Conservation (phyloP, 1,140 invertebrate species). For the Rhynchophorus ferrugineus region DNA sequence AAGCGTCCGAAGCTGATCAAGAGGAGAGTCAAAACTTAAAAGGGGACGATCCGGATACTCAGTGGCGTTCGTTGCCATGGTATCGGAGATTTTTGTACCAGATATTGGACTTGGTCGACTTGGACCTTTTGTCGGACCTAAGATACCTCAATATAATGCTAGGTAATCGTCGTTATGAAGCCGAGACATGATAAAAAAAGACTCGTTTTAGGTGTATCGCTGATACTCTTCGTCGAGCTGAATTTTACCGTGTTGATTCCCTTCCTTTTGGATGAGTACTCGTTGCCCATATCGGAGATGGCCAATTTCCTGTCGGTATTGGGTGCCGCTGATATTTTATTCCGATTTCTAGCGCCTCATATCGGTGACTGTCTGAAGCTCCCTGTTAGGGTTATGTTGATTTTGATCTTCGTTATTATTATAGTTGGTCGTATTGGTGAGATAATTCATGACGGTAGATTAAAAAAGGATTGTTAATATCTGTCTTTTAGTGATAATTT, state of each 20-base stretch:
- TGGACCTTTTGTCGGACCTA: slow-evolving; percentile 56
- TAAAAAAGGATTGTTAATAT: no score
- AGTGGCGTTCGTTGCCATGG: slow-evolving; percentile 1
- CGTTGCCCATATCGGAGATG: slow-evolving; percentile 48
- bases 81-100: slow-evolving; percentile 42
- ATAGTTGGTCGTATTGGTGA: slow-evolving; percentile 38
- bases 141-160: slow-evolving; percentile 59
- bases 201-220: slow-evolving; percentile 44
- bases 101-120: slow-evolving; percentile 54
- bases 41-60: no score
- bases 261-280: slow-evolving; percentile 57
- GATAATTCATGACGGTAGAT: no score
- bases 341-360: slow-evolving; percentile 55
- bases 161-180: slow-evolving; percentile 25
- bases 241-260: slow-evolving; percentile 63
- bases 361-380: slow-evolving; percentile 43
- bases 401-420: slow-evolving; percentile 35
- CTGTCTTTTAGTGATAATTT: slow-evolving; percentile 11
- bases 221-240: slow-evolving; percentile 59
- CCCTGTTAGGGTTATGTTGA: slow-evolving; percentile 37
- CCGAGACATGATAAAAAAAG: no score
- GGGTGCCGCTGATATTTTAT: slow-evolving; percentile 50
- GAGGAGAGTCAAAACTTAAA: neutral
- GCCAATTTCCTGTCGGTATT: slow-evolving; percentile 55
- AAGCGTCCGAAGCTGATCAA: slow-evolving; percentile 2